Base-by-base conservation (phyloP, 2,888 invertebrate species). In the Spisula solida region DNA sequence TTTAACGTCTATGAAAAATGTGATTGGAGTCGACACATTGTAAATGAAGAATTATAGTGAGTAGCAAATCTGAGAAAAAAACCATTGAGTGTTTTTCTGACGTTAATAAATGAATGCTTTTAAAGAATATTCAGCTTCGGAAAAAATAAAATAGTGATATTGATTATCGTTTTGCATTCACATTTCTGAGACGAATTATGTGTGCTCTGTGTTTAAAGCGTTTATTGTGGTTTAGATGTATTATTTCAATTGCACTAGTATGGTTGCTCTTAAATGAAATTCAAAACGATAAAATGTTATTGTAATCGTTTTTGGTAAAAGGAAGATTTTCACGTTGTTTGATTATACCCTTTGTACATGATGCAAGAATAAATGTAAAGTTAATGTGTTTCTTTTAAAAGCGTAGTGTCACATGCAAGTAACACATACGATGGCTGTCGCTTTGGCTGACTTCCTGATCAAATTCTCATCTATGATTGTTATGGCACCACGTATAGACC, bases 41-140 rank as follows among this genome's bases (percentile, higher is more conserved):
- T 75, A 75, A 31, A 75, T 75, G 31, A 18, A 31, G 34, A 75
- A 75, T 34, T 75, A 16, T 75, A 31, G 75, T 14, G 16, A 2
- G 31, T 31, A 34, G 75, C 75, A 31, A 41, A 31, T 75, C 31
- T 25, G 75, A 8, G 34, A 75, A 14, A 6, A 16, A 20, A 75
- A 75, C 75, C 16, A 31, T 31, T 16, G 75, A 31, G 75, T 31
- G 34, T 34, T 34, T 34, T 75, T 75, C 60, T 34, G 75, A 75
- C 75, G 18, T 75, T 75, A 75, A 75, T 75, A 75, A 70, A 75
- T 31, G 75, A 75, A 34, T 34, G 75, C 75, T 75, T 75, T 75
- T 75, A 75, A 75, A 16, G 34, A 75, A 75, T 75, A 31, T 31
- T 75, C 31, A 16, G 75, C n/a, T 25, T 34, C 34, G 31, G 10